Conservation (phyloP, 2,797 vertebrate genomes). For the Lemur catta region DNA sequence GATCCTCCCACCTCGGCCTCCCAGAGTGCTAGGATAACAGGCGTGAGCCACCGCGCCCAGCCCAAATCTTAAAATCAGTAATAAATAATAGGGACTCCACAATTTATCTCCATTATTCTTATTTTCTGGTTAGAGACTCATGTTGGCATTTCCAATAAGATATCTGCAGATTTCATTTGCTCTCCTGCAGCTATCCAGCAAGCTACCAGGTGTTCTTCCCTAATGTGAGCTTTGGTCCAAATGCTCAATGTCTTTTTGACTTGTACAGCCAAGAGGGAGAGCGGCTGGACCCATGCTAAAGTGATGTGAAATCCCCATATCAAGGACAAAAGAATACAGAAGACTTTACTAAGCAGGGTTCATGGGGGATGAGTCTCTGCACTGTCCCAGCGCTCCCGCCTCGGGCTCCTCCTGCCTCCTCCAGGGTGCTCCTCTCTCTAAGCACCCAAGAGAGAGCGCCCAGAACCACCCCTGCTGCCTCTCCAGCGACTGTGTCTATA, state of each 20-base stretch:
- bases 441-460: background rate
- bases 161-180: no score
- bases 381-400: background rate
- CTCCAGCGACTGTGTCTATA: background rate
- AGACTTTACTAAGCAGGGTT: background rate
- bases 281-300: rapidly evolving
- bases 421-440: background rate
- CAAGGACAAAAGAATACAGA: background rate
- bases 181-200: background rate
- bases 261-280: no score
- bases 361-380: background rate
- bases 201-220: background rate
- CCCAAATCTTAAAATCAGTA: no score
- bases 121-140: background rate
- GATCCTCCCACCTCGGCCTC: no score
- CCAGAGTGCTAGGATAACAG: no score
- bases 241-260: background rate
- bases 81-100: rapidly evolving
- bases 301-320: background rate
- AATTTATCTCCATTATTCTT: background rate
- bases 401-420: background rate
- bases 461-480: background rate
- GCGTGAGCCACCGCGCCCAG: no score
- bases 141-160: background rate
- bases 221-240: rapidly evolving